Evolutionary conservation across 2,113 vertebrate species (phyloP), one percentile per base, ranked within the genome.

Genomic region (Sceloporus tristichus): DNA sequence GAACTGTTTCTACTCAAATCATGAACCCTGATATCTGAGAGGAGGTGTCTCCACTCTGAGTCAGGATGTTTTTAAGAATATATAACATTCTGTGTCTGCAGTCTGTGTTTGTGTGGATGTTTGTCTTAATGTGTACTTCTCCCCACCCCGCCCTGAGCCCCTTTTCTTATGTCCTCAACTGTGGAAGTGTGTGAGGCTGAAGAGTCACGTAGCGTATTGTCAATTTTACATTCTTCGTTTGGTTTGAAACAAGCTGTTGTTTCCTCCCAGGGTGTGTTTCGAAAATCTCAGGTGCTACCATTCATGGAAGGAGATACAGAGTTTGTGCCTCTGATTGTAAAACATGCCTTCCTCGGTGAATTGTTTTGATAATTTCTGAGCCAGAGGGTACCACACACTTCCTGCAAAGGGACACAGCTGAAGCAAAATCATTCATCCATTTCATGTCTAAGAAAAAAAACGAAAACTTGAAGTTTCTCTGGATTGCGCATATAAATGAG

Each of bases 1-100:
- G 97, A 97, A 97, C 93, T 95, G 91, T 95, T 95, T 95, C 93
- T 95, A 89, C 91, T 94, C 93, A 42, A 87, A 93, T 92, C 93
- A 96, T 93, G 95, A 94, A 92, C 95, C 89, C 97, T 95, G 94
- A 91, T 88, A 92, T 56, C 80, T 56, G 89, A 94, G 89, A 92
- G 68, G 94, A 93, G 91, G 90, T 91, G 92, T 91, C 89, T 94
- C 87, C 89, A 89, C 91, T 92, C 90, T 29, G 48, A 87, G 91
- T 16, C 54, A 83, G 62, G 76, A 82, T 85, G 80, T 82, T 76
- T 92, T 70, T 80, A 85, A 83, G 59, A 84, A 48, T 92, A 89
- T 77, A 18, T 76, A 8, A 66, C 82, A 54, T 91, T 87, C 79
- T 94, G 84, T 94, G 82, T 75, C 88, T 87, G 93, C 94, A 92